Percentiles rank a stretch among this genome's conserved stretches.
phyloP scores from a whole-genome alignment of 35 echinoderm and acorn worm genomes.

The Ptychodera flava region DNA sequence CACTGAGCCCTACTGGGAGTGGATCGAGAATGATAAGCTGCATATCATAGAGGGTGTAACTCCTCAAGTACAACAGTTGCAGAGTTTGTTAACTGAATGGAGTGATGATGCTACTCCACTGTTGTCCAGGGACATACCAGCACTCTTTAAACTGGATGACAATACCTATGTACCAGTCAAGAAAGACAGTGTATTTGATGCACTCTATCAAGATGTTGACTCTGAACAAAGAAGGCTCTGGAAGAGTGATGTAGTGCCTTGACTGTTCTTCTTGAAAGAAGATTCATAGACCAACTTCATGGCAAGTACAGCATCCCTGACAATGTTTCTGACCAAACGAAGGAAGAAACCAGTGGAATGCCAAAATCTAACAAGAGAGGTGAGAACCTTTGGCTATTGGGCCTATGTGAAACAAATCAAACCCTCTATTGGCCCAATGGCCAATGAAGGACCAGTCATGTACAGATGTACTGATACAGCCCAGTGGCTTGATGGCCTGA shows the following conservation, averaged over 20 bases:
- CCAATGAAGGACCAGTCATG: background rate
- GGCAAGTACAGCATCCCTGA: too few species aligned
- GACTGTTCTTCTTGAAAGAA: background rate
- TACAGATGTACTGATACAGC: conserved; percentile 2
- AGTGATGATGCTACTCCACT: background rate
- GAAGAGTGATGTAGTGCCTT: background rate
- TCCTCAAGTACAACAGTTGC: background rate
- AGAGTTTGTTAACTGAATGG: background rate
- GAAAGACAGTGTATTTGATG: background rate
- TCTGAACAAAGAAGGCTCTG: background rate
- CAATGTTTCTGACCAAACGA: background rate
- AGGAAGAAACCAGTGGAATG: background rate
- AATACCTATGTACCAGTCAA: background rate
- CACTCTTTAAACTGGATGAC: background rate
- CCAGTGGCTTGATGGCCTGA: background rate
- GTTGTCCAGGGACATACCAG: background rate
- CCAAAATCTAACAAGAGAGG: conserved; percentile 16
- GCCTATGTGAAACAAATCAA: background rate
- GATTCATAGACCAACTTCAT: too few species aligned
- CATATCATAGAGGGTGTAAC: conserved; percentile 14
- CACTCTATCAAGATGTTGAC: background rate
- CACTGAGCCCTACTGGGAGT: conserved; percentile 26
- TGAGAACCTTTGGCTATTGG: too few species aligned
- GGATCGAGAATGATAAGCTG: conserved; percentile 6
- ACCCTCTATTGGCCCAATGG: conserved; percentile 11